Conservation (phyloP, 2,888 invertebrate species). For the Brenthis ino region DNA sequence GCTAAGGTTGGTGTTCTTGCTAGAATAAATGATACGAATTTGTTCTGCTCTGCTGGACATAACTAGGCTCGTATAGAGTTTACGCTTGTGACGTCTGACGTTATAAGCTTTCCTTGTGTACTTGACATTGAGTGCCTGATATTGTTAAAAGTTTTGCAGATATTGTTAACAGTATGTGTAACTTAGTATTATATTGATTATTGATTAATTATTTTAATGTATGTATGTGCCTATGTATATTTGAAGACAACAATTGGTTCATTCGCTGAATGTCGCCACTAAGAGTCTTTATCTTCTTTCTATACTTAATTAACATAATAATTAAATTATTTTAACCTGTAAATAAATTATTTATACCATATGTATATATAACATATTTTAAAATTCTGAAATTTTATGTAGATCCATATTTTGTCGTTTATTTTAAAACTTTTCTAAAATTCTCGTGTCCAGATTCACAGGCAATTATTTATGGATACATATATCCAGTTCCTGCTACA, state of each 20-base stretch:
- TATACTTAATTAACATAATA: too few species aligned
- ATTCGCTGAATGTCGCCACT: too few species aligned
- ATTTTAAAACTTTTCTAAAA: conserved; percentile 10
- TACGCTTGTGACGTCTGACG: conserved; percentile 47
- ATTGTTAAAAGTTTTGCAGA: not conserved
- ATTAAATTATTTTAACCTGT: too few species aligned
- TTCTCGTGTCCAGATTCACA: conserved; percentile 13
- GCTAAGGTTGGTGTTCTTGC: conserved; percentile 41
- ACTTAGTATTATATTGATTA: too few species aligned
- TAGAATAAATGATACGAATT: conserved; percentile 67
- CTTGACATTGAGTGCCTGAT: not conserved
- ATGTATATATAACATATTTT: too few species aligned
- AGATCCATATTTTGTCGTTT: not conserved
- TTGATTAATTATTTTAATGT: too few species aligned
- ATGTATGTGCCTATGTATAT: too few species aligned
- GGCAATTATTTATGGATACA: conserved; percentile 33
- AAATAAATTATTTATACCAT: too few species aligned
- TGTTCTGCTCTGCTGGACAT: conserved; percentile 60
- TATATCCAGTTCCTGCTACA: conserved; percentile 27
- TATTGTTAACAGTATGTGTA: not conserved
- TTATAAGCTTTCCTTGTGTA: conserved; percentile 8
- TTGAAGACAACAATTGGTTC: too few species aligned
- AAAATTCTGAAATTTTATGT: too few species aligned
- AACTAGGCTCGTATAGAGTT: conserved; percentile 49
- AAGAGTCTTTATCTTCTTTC: too few species aligned